These are phyloP conservation scores for Entomobrya multifasciata DNA, from an alignment of 2,888 invertebrate species.

Conservation along the genomic window DNA sequence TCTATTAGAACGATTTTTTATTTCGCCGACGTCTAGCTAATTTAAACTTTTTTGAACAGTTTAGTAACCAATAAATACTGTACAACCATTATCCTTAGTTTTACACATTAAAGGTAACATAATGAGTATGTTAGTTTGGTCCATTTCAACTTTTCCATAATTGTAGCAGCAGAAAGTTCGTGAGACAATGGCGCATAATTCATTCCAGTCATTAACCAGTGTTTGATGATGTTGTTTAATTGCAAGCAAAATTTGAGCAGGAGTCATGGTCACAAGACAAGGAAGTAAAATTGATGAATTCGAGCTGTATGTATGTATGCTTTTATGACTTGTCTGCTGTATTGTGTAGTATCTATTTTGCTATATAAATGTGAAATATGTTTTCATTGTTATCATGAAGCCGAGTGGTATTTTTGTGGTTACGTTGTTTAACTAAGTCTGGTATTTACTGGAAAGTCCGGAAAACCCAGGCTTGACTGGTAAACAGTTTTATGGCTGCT, in stretches of 20 bases:
- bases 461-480: conserved; percentile 47
- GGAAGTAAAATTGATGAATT: conserved; percentile 31
- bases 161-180: too few species aligned
- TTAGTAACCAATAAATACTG: too few species aligned
- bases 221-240: neutral
- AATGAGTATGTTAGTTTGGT: too few species aligned
- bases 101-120: too few species aligned
- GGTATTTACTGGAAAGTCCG: conserved; percentile 65
- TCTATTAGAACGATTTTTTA: too few species aligned
- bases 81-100: too few species aligned
- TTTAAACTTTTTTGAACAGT: too few species aligned
- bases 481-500: neutral
- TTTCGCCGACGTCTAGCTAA: too few species aligned
- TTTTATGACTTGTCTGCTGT: neutral
- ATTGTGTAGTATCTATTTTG: too few species aligned
- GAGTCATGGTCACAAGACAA: conserved; percentile 41
- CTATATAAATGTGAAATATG: too few species aligned
- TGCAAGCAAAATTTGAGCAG: neutral
- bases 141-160: too few species aligned
- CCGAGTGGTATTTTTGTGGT: conserved; percentile 20
- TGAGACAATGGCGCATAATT: neutral
- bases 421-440: conserved; percentile 39
- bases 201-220: neutral
- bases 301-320: neutral
- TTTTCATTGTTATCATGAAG: neutral